These are phyloP conservation scores for Euclidia mi DNA, from an alignment of 2,888 invertebrate species.

Conservation along the genomic window DNA sequence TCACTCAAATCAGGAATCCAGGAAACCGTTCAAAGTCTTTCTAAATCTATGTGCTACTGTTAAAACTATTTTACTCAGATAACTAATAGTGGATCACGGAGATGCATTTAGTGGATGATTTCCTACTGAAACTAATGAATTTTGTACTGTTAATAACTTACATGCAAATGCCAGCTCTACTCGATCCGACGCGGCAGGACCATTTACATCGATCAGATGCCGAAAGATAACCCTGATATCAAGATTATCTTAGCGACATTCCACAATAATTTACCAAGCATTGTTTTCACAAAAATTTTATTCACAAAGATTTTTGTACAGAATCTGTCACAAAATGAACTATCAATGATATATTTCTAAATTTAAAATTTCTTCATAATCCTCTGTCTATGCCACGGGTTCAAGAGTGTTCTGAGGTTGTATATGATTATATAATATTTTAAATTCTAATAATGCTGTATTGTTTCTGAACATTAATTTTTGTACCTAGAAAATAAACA, in stretches of 20 bases:
- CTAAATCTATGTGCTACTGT: no score
- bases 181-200: constrained; percentile 19
- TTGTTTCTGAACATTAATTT: no score
- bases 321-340: constrained; percentile 31
- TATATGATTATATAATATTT: not conserved
- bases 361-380: constrained; percentile 64
- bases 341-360: constrained; percentile 60
- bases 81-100: not conserved
- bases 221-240: constrained; percentile 77
- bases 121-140: no score
- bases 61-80: no score
- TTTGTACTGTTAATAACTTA: constrained; percentile 26
- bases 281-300: constrained; percentile 55
- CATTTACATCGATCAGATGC: constrained; percentile 60
- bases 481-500: no score
- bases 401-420: not conserved
- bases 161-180: constrained; percentile 33
- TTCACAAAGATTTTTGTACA: constrained; percentile 40
- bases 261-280: constrained; percentile 82
- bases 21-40: no score
- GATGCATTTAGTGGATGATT: no score
- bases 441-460: not conserved
- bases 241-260: constrained; percentile 80
- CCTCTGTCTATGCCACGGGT: constrained; percentile 24
- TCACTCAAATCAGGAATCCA: no score